phyloP scores from a whole-genome alignment of 2,797 vertebrate genomes.

The Scarus forsteni region DNA sequence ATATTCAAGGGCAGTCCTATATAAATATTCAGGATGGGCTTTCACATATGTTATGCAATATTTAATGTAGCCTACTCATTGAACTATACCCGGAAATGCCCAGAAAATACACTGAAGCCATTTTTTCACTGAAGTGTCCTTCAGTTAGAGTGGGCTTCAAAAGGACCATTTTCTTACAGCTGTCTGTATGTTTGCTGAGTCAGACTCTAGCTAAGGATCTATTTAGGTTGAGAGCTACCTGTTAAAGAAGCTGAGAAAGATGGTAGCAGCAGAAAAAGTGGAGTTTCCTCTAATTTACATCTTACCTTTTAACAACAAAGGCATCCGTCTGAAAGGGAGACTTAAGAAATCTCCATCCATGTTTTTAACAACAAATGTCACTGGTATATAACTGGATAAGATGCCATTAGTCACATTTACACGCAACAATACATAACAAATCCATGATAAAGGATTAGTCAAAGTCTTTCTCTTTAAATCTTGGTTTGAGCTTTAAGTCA shows the following conservation, averaged over 20 bases:
- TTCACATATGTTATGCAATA: no score
- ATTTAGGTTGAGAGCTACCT: neutral
- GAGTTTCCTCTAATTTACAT: no score
- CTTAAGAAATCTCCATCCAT: no score
- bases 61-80: no score
- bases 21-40: no score
- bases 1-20: no score
- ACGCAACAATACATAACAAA: neutral
- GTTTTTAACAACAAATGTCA: no score
- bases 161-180: neutral
- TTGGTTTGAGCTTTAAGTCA: slow-evolving; percentile 9
- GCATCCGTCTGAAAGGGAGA: no score
- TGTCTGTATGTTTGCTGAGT: neutral
- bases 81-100: neutral
- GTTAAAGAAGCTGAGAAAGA: no score
- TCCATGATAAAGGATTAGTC: neutral
- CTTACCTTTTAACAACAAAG: no score
- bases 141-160: slow-evolving; percentile 10
- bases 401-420: neutral
- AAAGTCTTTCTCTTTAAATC: neutral
- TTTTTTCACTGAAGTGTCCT: slow-evolving; percentile 7
- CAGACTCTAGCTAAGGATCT: neutral
- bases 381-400: neutral
- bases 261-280: no score
- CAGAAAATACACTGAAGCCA: neutral